Evolutionary conservation across 2,797 vertebrate species (phyloP).

Genomic region (Acanthurus lineatus): DNA sequence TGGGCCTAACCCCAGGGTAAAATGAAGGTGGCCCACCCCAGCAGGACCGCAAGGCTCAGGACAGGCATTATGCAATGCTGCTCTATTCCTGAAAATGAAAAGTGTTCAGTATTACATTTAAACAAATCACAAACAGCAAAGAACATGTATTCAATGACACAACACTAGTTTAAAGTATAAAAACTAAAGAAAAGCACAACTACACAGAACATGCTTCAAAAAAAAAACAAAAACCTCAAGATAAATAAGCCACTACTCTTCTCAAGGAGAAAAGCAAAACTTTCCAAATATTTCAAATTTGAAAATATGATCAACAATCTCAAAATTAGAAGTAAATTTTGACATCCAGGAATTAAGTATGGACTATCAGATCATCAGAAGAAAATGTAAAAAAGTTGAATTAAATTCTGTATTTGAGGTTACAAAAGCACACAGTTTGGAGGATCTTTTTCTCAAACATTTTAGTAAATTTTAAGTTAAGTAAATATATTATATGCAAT

Average conservation of each 20-base stretch:
- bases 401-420: background rate
- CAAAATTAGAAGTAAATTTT: background rate
- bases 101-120: background rate
- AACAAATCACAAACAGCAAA: background rate
- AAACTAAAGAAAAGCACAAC: background rate
- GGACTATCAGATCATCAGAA: background rate
- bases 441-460: background rate
- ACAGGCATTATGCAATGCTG: constrained; percentile 10
- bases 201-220: background rate
- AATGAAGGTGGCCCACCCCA: constrained; percentile 40
- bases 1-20: constrained; percentile 38
- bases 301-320: no score
- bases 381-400: background rate
- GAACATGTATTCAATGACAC: background rate
- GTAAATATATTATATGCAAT: background rate
- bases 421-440: background rate
- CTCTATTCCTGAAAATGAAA: background rate
- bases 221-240: background rate
- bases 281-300: no score
- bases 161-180: background rate
- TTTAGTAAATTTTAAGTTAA: background rate
- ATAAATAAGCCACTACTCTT: background rate
- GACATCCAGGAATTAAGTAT: background rate
- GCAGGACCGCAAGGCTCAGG: constrained; percentile 41
- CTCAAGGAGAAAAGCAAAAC: no score